Conservation (phyloP, 2,888 invertebrate genomes). For the Scelioninae gen. 2 region DNA sequence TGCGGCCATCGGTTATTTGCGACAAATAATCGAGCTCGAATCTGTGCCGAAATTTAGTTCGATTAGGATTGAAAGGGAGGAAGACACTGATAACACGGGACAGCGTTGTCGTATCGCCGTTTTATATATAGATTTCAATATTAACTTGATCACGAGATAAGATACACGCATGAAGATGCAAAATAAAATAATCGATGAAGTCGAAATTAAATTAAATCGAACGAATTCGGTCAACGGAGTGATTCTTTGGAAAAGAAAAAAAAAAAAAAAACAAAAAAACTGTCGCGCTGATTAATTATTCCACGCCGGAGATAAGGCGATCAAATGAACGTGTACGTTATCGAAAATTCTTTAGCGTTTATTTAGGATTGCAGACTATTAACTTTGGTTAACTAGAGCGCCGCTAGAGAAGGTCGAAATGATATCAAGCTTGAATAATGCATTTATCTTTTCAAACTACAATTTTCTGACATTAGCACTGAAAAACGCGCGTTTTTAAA, state of each 20-base stretch:
- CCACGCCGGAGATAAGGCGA: background rate
- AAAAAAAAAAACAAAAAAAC: too few relatives aligned
- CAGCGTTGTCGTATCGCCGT: background rate
- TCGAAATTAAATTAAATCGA: slow-evolving; percentile 8
- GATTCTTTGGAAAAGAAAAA: slow-evolving; percentile 4
- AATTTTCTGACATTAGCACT: background rate
- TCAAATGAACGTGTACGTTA: background rate
- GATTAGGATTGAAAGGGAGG: too few relatives aligned
- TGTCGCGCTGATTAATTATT: slow-evolving; percentile 4
- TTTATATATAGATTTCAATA: slow-evolving; percentile 13
- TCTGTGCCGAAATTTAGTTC: background rate
- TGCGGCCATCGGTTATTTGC: too few relatives aligned
- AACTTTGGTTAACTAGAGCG: slow-evolving; percentile 1
- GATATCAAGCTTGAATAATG: background rate
- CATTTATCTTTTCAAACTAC: background rate
- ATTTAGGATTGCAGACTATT: background rate
- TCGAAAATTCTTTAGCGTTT: slow-evolving; percentile 5
- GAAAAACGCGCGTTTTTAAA: too few relatives aligned
- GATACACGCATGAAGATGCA: slow-evolving; percentile 18
- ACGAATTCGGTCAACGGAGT: slow-evolving; percentile 14
- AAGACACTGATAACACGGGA: too few relatives aligned
- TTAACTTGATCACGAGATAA: slow-evolving; percentile 10
- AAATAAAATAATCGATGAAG: slow-evolving; percentile 14
- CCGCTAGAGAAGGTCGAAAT: background rate
- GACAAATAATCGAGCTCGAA: too few relatives aligned